phyloP scores from a whole-genome alignment of 2,797 vertebrate genomes.

The Epinephelus malabaricus region DNA sequence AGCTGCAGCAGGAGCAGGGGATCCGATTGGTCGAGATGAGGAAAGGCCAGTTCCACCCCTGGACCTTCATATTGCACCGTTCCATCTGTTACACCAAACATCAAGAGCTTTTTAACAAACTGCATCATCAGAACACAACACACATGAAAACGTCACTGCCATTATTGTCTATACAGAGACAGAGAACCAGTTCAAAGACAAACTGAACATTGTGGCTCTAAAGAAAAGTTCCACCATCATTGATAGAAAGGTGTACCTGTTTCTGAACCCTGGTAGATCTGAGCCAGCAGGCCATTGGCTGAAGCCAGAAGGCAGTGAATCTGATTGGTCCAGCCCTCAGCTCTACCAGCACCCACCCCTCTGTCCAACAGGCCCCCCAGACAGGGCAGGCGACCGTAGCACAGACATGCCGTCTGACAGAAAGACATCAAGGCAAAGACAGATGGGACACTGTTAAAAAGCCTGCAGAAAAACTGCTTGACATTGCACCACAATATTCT shows the following conservation, averaged over 20 bases:
- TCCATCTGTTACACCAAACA: constrained; percentile 78
- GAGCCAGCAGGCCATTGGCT: constrained; percentile 86
- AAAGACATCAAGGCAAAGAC: background rate
- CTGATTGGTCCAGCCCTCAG: constrained; percentile 92
- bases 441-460: background rate
- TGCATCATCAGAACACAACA: background rate
- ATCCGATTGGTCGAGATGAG: constrained; percentile 83
- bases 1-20: constrained; percentile 87
- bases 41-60: constrained; percentile 86
- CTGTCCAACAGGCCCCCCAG: constrained; percentile 90
- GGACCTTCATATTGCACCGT: constrained; percentile 88
- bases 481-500: no score
- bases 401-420: constrained; percentile 90
- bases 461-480: background rate
- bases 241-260: constrained; percentile 73
- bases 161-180: no score
- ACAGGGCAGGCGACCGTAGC: constrained; percentile 90
- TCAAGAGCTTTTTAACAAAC: background rate
- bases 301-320: constrained; percentile 90
- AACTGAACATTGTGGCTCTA: no score
- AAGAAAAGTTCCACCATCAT: background rate
- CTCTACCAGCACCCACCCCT: constrained; percentile 82
- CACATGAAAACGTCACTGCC: no score
- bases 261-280: constrained; percentile 89
- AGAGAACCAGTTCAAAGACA: no score